Evolutionary conservation across 2,888 invertebrate genomes (phyloP).

Genomic region (Dinocampus coccinellae): DNA sequence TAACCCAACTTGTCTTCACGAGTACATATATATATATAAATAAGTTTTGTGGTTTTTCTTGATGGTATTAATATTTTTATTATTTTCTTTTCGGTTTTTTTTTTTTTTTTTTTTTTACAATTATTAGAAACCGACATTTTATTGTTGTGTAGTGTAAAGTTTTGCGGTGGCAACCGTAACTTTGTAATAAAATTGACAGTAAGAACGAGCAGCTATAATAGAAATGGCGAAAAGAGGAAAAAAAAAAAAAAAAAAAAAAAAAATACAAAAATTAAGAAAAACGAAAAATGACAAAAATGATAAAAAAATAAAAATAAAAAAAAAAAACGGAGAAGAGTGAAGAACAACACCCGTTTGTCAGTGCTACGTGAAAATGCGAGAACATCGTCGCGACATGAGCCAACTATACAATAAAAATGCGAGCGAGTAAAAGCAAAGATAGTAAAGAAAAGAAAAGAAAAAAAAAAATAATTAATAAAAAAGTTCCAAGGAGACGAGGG

Average conservation of each 20-base stretch:
- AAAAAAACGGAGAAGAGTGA: slow-evolving; percentile 20
- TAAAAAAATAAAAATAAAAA: background rate
- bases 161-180: slow-evolving; percentile 33
- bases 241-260: background rate
- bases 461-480: background rate
- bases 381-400: slow-evolving; percentile 15
- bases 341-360: slow-evolving; percentile 48
- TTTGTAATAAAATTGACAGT: slow-evolving; percentile 41
- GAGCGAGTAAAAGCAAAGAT: too few species aligned
- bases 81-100: too few species aligned
- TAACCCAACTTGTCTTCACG: too few species aligned
- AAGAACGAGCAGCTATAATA: too few species aligned
- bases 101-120: background rate
- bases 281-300: background rate
- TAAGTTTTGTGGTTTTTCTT: background rate
- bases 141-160: slow-evolving; percentile 39
- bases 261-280: background rate
- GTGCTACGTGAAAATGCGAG: slow-evolving; percentile 43
- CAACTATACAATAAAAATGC: background rate
- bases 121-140: slow-evolving; percentile 39
- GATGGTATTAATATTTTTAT: too few species aligned
- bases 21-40: background rate
- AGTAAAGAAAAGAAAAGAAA: slow-evolving; percentile 3
- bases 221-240: background rate
- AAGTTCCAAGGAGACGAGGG: slow-evolving; percentile 12